A percentile compares a stretch with the other conserved stretches of the same genome.
Conservation (phyloP, 2,113 vertebrate species). For the Nasalis larvatus region DNA sequence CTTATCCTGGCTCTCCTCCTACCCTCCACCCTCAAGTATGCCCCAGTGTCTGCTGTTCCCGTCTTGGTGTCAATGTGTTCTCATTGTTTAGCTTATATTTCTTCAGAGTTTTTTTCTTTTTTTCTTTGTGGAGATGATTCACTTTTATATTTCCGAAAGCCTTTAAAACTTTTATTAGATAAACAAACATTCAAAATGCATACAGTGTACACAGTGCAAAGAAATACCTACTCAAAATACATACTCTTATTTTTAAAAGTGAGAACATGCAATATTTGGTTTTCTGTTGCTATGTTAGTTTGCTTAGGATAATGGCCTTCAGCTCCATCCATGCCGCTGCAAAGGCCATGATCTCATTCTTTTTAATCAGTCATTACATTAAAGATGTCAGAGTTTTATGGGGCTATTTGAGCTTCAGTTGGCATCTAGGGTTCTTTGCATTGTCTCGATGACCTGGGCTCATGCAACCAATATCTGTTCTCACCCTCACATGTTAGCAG, state of each 20-base stretch:
- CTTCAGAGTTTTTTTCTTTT: background rate
- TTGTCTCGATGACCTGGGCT: too few species aligned
- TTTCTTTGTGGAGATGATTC: background rate
- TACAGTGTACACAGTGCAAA: background rate
- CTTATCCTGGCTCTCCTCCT: too few species aligned
- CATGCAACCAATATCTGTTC: rapidly evolving
- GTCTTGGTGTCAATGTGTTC: too few species aligned
- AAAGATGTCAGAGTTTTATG: rapidly evolving
- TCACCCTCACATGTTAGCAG: background rate
- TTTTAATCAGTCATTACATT: background rate
- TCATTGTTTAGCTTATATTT: background rate
- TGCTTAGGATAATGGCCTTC: too few species aligned
- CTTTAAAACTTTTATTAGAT: background rate
- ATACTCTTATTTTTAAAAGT: background rate
- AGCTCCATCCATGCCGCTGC: too few species aligned
- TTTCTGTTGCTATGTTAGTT: too few species aligned
- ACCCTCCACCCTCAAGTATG: too few species aligned
- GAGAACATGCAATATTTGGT: too few species aligned
- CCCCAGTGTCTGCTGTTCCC: too few species aligned
- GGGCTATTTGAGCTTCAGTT: background rate
- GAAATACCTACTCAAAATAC: background rate
- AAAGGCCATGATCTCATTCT: too few species aligned
- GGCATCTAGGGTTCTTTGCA: too few species aligned
- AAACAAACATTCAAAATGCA: background rate
- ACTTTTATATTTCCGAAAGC: background rate